Percentiles rank a stretch among this genome's conserved stretches.
phyloP scores from a whole-genome alignment of 2,888 invertebrate genomes.

The Lepidocyrtoides sp. region DNA sequence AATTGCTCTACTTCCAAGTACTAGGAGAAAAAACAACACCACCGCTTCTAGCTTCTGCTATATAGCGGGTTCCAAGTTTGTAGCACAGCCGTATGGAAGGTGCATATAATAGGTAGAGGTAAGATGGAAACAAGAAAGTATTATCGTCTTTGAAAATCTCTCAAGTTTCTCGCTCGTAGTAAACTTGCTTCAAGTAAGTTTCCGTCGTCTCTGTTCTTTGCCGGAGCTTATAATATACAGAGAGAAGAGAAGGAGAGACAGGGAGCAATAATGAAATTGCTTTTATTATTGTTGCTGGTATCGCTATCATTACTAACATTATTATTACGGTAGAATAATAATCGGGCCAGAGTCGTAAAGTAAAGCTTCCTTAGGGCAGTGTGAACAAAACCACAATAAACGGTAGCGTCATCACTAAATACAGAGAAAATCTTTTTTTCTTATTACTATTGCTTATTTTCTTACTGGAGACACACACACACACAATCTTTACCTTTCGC shows the following conservation, averaged over 20 bases:
- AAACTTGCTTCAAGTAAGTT: not conserved
- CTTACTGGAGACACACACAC: not conserved
- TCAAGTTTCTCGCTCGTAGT: not conserved
- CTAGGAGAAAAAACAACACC: not conserved
- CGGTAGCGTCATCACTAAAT: not conserved
- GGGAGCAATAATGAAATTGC: slow-evolving; percentile 42
- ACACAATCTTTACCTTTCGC: not conserved
- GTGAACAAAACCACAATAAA: not conserved
- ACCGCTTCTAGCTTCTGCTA: not conserved
- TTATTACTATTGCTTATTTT: not conserved
- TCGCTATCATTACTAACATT: slow-evolving; percentile 11
- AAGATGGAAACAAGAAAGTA: not conserved
- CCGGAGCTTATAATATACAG: not conserved
- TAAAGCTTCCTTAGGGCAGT: not conserved
- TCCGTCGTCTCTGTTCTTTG: not conserved
- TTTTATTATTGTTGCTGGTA: slow-evolving; percentile 38
- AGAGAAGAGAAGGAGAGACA: too few species aligned
- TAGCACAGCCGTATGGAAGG: not conserved
- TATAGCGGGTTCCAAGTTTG: not conserved
- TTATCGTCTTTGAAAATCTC: not conserved
- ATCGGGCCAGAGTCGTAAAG: slow-evolving; percentile 2
- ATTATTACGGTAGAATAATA: slow-evolving; percentile 31
- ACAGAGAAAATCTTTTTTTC: not conserved
- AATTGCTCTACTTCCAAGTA: not conserved
- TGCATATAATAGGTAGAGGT: not conserved